A percentile compares a stretch with the other conserved stretches of the same genome.
phyloP scores from a whole-genome alignment of 1,140 invertebrate genomes.

The Dreissena polymorpha region DNA sequence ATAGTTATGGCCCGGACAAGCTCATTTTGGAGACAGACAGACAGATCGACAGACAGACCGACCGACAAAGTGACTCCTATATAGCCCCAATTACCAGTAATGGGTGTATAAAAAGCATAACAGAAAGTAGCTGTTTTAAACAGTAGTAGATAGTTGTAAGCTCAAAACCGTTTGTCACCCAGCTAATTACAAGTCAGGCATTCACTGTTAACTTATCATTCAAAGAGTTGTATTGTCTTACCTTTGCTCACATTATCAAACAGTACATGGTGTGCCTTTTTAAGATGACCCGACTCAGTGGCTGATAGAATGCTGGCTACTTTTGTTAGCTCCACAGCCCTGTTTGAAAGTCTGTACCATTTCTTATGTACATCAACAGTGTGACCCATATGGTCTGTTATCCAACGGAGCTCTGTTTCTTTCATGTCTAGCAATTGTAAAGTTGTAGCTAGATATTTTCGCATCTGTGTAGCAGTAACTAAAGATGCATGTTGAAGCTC shows the following conservation, averaged over 20 bases:
- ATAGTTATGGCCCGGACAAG: too few species aligned
- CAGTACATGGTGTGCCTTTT: constrained; percentile 23
- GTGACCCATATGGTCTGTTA: constrained; percentile 22
- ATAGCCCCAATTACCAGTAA: too few species aligned
- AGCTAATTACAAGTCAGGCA: too few species aligned
- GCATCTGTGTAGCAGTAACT: constrained; percentile 28
- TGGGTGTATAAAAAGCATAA: too few species aligned
- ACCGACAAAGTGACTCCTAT: too few species aligned
- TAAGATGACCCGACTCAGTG: constrained; percentile 16
- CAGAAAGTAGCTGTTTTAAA: too few species aligned
- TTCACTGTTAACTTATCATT: too few species aligned
- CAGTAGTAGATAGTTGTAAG: too few species aligned
- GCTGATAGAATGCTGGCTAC: constrained; percentile 15
- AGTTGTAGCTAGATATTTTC: constrained; percentile 27
- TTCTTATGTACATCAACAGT: constrained; percentile 38
- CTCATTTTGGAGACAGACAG: too few species aligned
- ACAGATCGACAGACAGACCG: too few species aligned
- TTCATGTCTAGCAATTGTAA: constrained; percentile 34
- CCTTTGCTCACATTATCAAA: constrained; percentile 3
- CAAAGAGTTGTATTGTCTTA: too few species aligned
- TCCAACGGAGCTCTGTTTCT: constrained; percentile 24
- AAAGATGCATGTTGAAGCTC: background rate
- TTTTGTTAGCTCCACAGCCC: constrained; percentile 33
- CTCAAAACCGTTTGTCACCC: too few species aligned
- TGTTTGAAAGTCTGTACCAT: constrained; percentile 33